phyloP scores from a whole-genome alignment of 2,113 vertebrate genomes.

The Charina bottae region DNA sequence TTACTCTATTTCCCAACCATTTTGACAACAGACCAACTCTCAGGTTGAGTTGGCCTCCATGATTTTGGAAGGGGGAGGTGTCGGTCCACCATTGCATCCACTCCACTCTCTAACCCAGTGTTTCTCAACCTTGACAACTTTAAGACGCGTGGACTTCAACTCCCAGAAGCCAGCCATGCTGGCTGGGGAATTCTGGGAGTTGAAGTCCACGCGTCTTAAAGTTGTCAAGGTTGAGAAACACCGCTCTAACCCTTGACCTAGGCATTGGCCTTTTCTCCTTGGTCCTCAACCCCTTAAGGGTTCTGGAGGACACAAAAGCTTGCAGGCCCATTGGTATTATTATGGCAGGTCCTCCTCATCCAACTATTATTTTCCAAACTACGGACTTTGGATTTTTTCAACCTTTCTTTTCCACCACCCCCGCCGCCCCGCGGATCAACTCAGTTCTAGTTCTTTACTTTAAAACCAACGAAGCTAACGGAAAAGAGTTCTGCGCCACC shows the following conservation, averaged over 20 bases:
- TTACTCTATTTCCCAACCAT: background rate
- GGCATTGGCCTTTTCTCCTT: background rate
- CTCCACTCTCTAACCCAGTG: background rate
- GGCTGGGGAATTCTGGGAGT: too few species aligned
- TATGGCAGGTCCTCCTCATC: background rate
- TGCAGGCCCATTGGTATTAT: background rate
- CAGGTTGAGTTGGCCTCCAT: background rate
- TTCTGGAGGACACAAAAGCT: background rate
- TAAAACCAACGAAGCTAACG: background rate
- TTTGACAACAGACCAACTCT: background rate
- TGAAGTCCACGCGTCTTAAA: too few species aligned
- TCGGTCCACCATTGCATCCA: background rate
- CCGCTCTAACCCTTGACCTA: background rate
- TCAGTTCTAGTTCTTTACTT: background rate
- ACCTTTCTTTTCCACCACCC: background rate
- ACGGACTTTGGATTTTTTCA: background rate
- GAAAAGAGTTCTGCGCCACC: background rate
- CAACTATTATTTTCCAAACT: background rate
- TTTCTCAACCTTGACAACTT: too few species aligned
- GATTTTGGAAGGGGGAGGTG: background rate
- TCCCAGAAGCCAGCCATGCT: too few species aligned
- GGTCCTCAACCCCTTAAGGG: background rate
- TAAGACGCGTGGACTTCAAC: too few species aligned
- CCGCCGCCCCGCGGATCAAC: background rate
- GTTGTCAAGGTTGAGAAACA: too few species aligned